phyloP scores from a whole-genome alignment of 1,140 invertebrate genomes.

The Drosophila bipectinata region DNA sequence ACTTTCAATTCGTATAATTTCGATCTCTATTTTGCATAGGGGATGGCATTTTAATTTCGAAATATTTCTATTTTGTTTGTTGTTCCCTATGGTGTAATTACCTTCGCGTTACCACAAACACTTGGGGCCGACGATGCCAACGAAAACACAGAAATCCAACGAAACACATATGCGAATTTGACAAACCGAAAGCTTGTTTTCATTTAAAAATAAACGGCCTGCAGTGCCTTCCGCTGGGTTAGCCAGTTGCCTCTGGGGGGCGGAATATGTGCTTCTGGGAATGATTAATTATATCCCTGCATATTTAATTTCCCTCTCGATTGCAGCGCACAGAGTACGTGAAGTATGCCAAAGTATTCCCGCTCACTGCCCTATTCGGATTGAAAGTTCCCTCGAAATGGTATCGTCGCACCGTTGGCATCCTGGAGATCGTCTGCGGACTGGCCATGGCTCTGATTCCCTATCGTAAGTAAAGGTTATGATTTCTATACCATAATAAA shows the following conservation, averaged over 20 bases:
- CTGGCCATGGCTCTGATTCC: slow-evolving; percentile 94
- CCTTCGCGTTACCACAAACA: slow-evolving; percentile 53
- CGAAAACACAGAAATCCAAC: slow-evolving; percentile 27
- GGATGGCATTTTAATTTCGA: slow-evolving; percentile 45
- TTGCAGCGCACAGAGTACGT: slow-evolving; percentile 98
- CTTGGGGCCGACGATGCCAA: slow-evolving; percentile 60
- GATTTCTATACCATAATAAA: neutral
- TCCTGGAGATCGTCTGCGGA: slow-evolving; percentile 95
- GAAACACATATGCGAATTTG: slow-evolving; percentile 10
- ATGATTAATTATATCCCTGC: slow-evolving; percentile 45
- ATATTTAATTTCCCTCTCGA: slow-evolving; percentile 68
- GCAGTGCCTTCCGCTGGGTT: slow-evolving; percentile 33
- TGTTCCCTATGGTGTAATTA: slow-evolving; percentile 64
- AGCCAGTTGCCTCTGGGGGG: slow-evolving; percentile 12
- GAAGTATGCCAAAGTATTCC: slow-evolving; percentile 98
- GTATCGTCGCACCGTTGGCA: slow-evolving; percentile 94
- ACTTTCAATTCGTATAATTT: slow-evolving; percentile 22
- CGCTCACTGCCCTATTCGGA: slow-evolving; percentile 91
- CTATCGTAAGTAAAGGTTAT: slow-evolving; percentile 88
- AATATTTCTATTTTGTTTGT: slow-evolving; percentile 51
- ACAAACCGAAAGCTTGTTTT: slow-evolving; percentile 36
- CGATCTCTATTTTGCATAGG: slow-evolving; percentile 15
- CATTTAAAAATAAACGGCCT: slow-evolving; percentile 53
- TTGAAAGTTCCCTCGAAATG: slow-evolving; percentile 96
- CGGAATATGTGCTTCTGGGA: slow-evolving; percentile 15